Evolutionary conservation across 2,888 invertebrate genomes (phyloP).

Genomic region (Meta bourneti): DNA sequence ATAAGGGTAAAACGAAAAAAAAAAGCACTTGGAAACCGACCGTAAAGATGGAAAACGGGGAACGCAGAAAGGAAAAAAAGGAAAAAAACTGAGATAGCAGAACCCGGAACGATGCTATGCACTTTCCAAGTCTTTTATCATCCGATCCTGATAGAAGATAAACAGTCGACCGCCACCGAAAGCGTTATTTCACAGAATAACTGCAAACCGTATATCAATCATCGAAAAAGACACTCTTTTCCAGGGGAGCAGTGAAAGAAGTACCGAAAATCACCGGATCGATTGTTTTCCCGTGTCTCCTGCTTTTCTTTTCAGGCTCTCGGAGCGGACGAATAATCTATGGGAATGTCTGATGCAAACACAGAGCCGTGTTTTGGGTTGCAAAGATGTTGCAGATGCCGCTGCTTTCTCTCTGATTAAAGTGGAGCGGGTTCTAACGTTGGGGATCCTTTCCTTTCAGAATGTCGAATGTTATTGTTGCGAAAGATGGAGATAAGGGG

Average conservation of each 20-base stretch:
- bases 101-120: neutral
- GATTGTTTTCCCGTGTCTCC: neutral
- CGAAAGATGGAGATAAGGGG: too few relatives aligned
- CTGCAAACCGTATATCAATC: slow-evolving; percentile 29
- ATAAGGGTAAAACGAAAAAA: too few relatives aligned
- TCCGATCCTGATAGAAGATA: slow-evolving; percentile 12
- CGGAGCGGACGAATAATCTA: neutral
- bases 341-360: neutral
- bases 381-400: neutral
- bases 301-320: neutral
- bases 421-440: neutral
- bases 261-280: neutral
- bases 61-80: too few relatives aligned
- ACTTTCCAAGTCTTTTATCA: slow-evolving; percentile 17
- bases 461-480: too few relatives aligned
- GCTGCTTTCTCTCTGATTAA: neutral
- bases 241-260: neutral
- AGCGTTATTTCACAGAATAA: slow-evolving; percentile 30
- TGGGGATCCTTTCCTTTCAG: too few relatives aligned
- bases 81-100: too few relatives aligned
- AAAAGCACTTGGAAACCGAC: too few relatives aligned
- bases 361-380: neutral
- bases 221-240: neutral
- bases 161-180: slow-evolving; percentile 4
- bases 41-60: too few relatives aligned